These are phyloP conservation scores for Trachops cirrhosus DNA, from an alignment of 2,797 vertebrate species.

Conservation along the genomic window DNA sequence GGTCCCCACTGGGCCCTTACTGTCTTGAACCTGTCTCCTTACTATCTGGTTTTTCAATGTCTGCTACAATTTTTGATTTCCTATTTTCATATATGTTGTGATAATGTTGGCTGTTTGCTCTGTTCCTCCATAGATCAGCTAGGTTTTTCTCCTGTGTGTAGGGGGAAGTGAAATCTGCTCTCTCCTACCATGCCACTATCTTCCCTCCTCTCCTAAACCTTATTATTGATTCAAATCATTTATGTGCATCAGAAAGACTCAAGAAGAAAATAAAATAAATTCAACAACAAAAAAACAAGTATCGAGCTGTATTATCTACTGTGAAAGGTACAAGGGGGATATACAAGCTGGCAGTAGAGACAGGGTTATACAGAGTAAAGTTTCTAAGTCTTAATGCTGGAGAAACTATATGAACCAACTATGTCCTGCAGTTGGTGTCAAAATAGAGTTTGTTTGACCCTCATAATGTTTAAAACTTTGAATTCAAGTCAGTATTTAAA, in stretches of 20 bases:
- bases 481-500: background rate
- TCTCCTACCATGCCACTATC: too few relatives aligned
- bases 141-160: too few relatives aligned
- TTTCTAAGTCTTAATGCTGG: background rate
- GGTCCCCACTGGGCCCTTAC: too few relatives aligned
- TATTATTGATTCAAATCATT: background rate
- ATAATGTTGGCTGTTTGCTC: too few relatives aligned
- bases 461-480: background rate
- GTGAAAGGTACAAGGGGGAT: background rate
- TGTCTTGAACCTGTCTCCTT: too few relatives aligned
- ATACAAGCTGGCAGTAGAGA: background rate
- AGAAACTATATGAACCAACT: background rate
- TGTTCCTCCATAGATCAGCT: too few relatives aligned
- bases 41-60: too few relatives aligned
- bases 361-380: accelerated
- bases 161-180: too few relatives aligned
- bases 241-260: background rate
- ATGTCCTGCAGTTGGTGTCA: background rate
- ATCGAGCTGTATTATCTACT: background rate
- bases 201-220: too few relatives aligned
- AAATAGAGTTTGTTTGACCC: background rate
- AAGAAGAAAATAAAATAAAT: constrained; percentile 25
- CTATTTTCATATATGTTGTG: too few relatives aligned
- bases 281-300: background rate
- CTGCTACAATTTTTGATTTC: too few relatives aligned